phyloP scores from a whole-genome alignment of 2,888 invertebrate genomes.

The Rhagonycha lutea region DNA sequence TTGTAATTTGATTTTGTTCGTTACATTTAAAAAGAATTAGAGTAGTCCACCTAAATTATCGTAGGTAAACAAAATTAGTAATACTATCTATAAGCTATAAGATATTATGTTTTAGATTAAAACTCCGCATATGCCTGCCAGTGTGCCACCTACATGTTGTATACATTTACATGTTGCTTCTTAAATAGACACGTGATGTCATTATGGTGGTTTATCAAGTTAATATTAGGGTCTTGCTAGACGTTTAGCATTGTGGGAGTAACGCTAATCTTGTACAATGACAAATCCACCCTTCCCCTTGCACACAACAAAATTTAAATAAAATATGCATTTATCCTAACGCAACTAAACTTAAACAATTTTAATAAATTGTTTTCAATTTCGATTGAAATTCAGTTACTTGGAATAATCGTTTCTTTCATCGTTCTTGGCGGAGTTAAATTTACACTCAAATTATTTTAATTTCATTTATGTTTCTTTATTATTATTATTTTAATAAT shows the following conservation, averaged over 20 bases:
- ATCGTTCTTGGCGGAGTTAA: no score
- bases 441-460: no score
- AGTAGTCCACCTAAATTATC: neutral
- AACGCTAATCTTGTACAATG: neutral
- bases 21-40: no score
- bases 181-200: constrained; percentile 13
- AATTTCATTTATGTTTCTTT: no score
- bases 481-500: no score
- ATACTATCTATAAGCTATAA: neutral
- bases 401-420: neutral
- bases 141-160: constrained; percentile 1
- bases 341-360: constrained; percentile 1
- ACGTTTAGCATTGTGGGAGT: constrained; percentile 8
- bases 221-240: constrained; percentile 11
- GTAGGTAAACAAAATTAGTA: neutral
- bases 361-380: neutral
- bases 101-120: neutral
- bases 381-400: neutral
- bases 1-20: no score
- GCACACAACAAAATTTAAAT: constrained; percentile 1
- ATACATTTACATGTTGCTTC: constrained; percentile 14
- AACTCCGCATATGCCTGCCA: neutral
- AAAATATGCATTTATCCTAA: neutral
- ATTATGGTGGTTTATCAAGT: constrained; percentile 14
- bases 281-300: neutral